These are phyloP conservation scores for Halocynthia aurantium DNA, from an alignment of 23 tunicate species.

Conservation along the genomic window DNA sequence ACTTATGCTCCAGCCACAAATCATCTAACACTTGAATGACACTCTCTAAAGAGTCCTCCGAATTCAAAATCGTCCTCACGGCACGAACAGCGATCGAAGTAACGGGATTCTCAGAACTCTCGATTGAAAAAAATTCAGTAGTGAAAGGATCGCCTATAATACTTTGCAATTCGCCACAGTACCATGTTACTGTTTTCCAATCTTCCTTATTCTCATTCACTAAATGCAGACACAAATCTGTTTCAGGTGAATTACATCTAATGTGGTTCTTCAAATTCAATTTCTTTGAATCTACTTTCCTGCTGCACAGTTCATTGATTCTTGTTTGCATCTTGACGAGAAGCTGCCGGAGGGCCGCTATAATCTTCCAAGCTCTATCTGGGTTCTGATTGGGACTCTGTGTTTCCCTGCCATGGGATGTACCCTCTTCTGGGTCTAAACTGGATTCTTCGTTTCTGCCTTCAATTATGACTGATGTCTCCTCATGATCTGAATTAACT, in stretches of 20 bases:
- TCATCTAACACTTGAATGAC: constrained; percentile 34
- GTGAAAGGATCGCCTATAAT: constrained; percentile 2
- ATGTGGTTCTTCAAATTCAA: not conserved
- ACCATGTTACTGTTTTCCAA: constrained; percentile 37
- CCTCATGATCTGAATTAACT: too few relatives aligned
- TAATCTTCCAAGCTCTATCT: constrained; percentile 11
- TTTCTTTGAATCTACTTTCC: not conserved
- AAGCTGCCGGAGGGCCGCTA: constrained; percentile 15
- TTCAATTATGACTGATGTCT: too few relatives aligned
- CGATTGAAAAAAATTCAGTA: not conserved
- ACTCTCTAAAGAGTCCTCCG: constrained; percentile 20
- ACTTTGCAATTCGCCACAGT: constrained; percentile 34
- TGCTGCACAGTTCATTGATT: not conserved
- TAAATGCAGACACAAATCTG: constrained; percentile 1
- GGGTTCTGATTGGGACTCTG: too few relatives aligned
- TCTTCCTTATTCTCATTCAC: constrained; percentile 22
- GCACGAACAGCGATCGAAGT: constrained; percentile 39
- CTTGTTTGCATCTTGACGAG: constrained; percentile 9
- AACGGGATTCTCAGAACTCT: constrained; percentile 15
- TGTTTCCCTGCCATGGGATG: too few relatives aligned
- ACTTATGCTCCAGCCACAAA: constrained; percentile 4
- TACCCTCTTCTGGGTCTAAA: too few relatives aligned
- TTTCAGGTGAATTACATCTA: not conserved
- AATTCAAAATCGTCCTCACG: constrained; percentile 36
- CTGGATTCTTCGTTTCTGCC: too few relatives aligned